These are phyloP conservation scores for Drosophila austrosaltans DNA, from an alignment of 2,888 invertebrate genomes.

Conservation along the genomic window DNA sequence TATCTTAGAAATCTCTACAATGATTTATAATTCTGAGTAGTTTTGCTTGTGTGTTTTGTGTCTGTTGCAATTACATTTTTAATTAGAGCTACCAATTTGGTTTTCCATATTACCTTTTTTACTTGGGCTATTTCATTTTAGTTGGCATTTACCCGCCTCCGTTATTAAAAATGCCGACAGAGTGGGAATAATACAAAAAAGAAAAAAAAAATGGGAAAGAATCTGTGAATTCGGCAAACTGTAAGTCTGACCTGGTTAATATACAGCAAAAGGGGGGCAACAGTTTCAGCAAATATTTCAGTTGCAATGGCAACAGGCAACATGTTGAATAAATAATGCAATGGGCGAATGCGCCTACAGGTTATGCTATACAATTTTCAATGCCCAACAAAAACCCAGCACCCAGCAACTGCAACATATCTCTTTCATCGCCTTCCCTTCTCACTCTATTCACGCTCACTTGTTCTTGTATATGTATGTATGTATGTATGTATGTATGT, in stretches of 20 bases:
- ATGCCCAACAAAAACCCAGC: not conserved
- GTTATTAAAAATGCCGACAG: slow-evolving; percentile 10
- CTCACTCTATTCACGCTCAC: not conserved
- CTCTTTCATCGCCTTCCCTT: not conserved
- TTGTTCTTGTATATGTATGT: not conserved
- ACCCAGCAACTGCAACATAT: slow-evolving; percentile 19
- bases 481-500: no score
- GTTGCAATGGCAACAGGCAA: slow-evolving; percentile 2
- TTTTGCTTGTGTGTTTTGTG: slow-evolving; percentile 15
- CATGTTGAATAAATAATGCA: slow-evolving; percentile 3
- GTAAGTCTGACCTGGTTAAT: not conserved
- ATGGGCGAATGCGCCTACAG: slow-evolving; percentile 10
- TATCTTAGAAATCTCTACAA: not conserved
- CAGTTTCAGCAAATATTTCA: not conserved
- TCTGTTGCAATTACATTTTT: slow-evolving; percentile 22
- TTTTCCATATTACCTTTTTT: not conserved
- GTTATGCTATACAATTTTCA: slow-evolving; percentile 33
- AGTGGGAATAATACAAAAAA: not conserved
- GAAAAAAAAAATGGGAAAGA: not conserved
- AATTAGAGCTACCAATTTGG: slow-evolving; percentile 23
- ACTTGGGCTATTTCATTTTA: slow-evolving; percentile 2
- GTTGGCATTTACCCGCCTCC: not conserved
- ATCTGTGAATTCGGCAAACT: not conserved
- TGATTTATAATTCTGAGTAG: slow-evolving; percentile 38
- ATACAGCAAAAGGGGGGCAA: not conserved